Conservation (phyloP, 2,113 vertebrate species). For the Sclerurus mexicanus region DNA sequence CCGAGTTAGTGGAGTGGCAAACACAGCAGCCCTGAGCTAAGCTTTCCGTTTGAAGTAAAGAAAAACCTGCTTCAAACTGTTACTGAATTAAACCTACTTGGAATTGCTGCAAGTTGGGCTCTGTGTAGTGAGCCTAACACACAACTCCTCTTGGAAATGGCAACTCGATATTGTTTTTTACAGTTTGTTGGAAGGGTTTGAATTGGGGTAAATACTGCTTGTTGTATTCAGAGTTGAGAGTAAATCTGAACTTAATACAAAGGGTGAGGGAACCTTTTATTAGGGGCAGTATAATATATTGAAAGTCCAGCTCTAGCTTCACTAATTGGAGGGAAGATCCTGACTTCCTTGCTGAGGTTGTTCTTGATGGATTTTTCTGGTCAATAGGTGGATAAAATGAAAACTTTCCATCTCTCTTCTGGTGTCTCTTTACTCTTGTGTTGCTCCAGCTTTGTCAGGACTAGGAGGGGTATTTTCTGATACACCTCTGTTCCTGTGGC, state of each 20-base stretch:
- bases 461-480: not conserved
- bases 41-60: not conserved
- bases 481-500: not conserved
- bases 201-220: not conserved
- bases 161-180: not conserved
- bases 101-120: not conserved
- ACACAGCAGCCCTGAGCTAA: not conserved
- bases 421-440: not conserved
- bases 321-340: not conserved
- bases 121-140: not conserved
- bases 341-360: not conserved
- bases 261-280: not conserved
- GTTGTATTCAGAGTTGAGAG: not conserved
- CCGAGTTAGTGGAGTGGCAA: not conserved
- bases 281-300: not conserved
- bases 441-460: not conserved
- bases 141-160: not conserved
- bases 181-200: not conserved
- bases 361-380: not conserved
- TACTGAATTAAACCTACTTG: not conserved
- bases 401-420: not conserved
- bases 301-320: not conserved
- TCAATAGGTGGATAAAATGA: not conserved
- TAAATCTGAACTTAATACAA: not conserved
- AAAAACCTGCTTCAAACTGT: not conserved